phyloP scores from a whole-genome alignment of 2,113 vertebrate species.

The Piaya cayana region DNA sequence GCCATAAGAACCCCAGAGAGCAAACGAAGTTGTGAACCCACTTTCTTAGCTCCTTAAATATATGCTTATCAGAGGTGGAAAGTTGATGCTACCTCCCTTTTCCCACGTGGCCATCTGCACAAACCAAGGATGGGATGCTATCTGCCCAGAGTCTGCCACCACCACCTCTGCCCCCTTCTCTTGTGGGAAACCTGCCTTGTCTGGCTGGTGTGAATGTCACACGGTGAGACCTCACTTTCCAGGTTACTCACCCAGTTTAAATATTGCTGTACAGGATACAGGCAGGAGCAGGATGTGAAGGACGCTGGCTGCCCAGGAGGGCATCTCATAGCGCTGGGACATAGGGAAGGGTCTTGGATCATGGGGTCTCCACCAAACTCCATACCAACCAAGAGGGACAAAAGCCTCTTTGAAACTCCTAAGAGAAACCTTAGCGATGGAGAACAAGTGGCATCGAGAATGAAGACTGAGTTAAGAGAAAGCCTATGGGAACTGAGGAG shows the following conservation, averaged over 20 bases:
- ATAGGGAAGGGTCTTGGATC: neutral
- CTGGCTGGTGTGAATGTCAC: neutral
- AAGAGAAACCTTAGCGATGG: neutral
- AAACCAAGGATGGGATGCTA: neutral
- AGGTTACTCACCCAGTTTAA: neutral
- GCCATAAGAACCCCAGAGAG: fast-evolving
- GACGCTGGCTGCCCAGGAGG: neutral
- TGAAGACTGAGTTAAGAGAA: neutral
- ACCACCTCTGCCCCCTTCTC: neutral
- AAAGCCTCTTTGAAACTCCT: neutral
- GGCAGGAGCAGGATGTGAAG: neutral
- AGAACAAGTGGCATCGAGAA: neutral
- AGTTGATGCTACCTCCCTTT: neutral
- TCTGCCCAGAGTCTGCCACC: neutral
- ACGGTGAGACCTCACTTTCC: neutral
- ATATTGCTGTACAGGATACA: neutral
- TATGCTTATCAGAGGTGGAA: neutral
- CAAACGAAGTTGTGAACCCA: neutral
- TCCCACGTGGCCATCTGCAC: fast-evolving
- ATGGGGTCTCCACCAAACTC: neutral
- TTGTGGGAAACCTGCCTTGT: neutral
- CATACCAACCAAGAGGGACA: neutral
- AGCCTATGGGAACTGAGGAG: neutral
- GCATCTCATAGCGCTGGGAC: neutral
- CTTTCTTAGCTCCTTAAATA: neutral